Evolutionary conservation across 2,113 vertebrate species (phyloP), one percentile per base, ranked within the genome.

Genomic region (Podarcis muralis): DNA sequence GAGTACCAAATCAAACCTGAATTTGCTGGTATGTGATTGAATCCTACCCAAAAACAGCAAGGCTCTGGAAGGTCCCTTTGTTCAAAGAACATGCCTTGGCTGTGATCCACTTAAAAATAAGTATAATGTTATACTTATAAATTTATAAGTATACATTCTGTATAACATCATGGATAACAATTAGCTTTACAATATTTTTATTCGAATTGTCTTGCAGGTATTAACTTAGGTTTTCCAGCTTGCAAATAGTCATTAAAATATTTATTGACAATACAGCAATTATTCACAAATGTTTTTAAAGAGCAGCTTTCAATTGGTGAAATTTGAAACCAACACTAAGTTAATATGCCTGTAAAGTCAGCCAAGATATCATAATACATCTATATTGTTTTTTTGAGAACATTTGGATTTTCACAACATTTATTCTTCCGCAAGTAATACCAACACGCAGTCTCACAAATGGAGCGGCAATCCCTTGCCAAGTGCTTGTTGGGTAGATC

Each of bases 201-300:
- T 88, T 48, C 57, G 35, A 83, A 48, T 23, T 76, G 18, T n/a
- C 23, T 66, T 76, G 13, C 16, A 43, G 71, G 35, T 66, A 62
- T 76, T 71, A 76, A 83, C 23, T 66, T 66, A 76, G 37, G 12
- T 32, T 53, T 62, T 83, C 30, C 22, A 75, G 16, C 74, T 48
- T 53, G 22, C 22, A 87, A 35, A 37, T 8, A 53, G 65, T 27
- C 66, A 81, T 69, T 71, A 81, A 87, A 72, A 72, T 87, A 72
- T 80, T 81, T 87, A 88, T 68, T 76, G 37, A 83, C 7, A 83
- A 71, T 87, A 72, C 13, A 72, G 43, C 77, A 87, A 59, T 81
- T 81, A 81, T 59, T 72, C 68, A 68, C 62, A 81, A 81, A 37
- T 66, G 6, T 68, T 30, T 88, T 83, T 37, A 65, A 66, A 68